Percentiles rank a stretch among this genome's conserved stretches.
Conservation (phyloP, 2,888 invertebrate genomes). For the Noctua pronuba region DNA sequence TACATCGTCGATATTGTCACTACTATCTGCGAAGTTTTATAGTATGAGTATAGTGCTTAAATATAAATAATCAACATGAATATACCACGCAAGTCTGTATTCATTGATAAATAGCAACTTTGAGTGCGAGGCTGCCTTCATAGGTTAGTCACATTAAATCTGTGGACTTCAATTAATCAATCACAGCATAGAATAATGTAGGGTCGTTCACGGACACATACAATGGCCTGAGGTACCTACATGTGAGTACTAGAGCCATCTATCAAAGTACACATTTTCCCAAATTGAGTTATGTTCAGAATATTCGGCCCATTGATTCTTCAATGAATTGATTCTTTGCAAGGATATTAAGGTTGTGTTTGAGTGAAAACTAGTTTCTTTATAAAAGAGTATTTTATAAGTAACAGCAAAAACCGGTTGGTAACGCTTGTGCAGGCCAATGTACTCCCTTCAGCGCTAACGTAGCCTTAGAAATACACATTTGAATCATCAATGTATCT, state of each 20-base stretch:
- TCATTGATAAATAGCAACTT: conserved; percentile 26
- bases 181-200: conserved; percentile 56
- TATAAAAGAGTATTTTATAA: neutral
- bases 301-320: conserved; percentile 43
- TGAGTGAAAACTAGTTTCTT: conserved; percentile 10
- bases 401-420: neutral
- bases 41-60: neutral
- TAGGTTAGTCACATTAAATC: conserved; percentile 34
- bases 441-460: neutral
- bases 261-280: conserved; percentile 57
- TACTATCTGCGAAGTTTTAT: neutral
- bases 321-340: conserved; percentile 9
- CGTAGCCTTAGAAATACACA: conserved; percentile 26
- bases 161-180: conserved; percentile 64
- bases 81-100: neutral
- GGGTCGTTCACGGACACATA: conserved; percentile 54
- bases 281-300: conserved; percentile 41
- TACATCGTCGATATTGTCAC: neutral
- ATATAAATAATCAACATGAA: neutral
- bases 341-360: conserved; percentile 7
- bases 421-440: neutral
- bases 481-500: conserved; percentile 14
- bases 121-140: conserved; percentile 20
- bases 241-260: conserved; percentile 53
- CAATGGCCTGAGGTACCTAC: conserved; percentile 41